These are phyloP conservation scores for Flabesymbios commensalis DNA, from an alignment of 2,888 invertebrate species.

Conservation along the genomic window DNA sequence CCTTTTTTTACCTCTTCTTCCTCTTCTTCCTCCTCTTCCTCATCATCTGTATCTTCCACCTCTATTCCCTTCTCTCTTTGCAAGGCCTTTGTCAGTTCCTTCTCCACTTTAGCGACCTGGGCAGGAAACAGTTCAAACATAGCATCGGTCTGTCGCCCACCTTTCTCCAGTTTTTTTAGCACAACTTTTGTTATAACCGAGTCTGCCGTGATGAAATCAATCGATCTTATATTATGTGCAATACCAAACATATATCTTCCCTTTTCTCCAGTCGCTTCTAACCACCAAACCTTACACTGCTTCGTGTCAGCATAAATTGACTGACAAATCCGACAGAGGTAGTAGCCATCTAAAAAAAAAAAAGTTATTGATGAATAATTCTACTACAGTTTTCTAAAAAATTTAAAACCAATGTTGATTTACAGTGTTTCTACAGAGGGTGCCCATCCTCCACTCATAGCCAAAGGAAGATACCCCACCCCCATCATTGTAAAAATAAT, in stretches of 20 bases:
- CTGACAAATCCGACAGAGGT: slow-evolving; percentile 24
- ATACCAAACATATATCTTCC: neutral
- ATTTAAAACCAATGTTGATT: neutral
- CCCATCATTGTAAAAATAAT: too few relatives aligned
- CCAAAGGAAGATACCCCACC: too few relatives aligned
- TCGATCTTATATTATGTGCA: neutral
- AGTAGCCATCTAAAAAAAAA: slow-evolving; percentile 26
- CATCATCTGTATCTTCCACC: neutral
- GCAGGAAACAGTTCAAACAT: neutral
- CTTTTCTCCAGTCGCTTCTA: slow-evolving; percentile 19
- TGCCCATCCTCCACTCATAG: too few relatives aligned
- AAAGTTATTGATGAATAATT: neutral
- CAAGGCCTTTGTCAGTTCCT: neutral
- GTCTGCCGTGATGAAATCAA: too few relatives aligned
- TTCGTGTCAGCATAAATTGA: slow-evolving; percentile 19
- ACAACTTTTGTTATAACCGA: neutral
- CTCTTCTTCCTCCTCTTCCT: neutral
- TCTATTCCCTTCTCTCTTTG: neutral
- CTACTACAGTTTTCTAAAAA: neutral
- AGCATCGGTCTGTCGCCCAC: neutral
- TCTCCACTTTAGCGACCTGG: neutral
- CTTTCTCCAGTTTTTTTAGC: neutral
- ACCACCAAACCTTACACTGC: slow-evolving; percentile 25
- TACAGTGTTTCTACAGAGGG: too few relatives aligned
- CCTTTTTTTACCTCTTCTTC: too few relatives aligned